These are phyloP conservation scores for Gymnoscopelus braueri DNA, from an alignment of 2,797 vertebrate genomes.

Conservation along the genomic window DNA sequence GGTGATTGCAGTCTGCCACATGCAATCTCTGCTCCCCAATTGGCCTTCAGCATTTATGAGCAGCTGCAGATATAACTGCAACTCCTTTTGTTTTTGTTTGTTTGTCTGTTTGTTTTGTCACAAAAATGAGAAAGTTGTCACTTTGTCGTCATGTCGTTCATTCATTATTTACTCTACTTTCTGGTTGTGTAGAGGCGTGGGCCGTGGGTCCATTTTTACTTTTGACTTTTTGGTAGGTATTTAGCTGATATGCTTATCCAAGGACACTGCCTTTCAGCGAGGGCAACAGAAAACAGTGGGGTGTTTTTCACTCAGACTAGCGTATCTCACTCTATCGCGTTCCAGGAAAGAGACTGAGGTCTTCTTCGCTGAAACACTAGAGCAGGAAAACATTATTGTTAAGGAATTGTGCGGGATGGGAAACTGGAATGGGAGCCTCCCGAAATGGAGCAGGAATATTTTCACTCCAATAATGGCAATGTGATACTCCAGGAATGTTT, in stretches of 20 bases:
- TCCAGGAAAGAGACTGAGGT: slow-evolving; percentile 66
- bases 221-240: background rate
- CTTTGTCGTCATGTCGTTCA: slow-evolving; percentile 7
- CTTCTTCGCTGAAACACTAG: slow-evolving; percentile 70
- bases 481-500: slow-evolving; percentile 76
- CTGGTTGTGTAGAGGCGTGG: background rate
- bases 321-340: slow-evolving; percentile 50
- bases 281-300: slow-evolving; percentile 16
- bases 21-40: slow-evolving; percentile 59
- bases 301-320: slow-evolving; percentile 47
- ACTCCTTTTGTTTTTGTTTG: slow-evolving; percentile 17
- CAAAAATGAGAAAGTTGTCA: slow-evolving; percentile 12
- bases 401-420: slow-evolving; percentile 65
- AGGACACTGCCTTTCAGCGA: background rate
- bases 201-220: background rate
- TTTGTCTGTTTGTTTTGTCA: background rate
- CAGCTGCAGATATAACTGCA: slow-evolving; percentile 26
- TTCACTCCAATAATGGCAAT: slow-evolving; percentile 74
- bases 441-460: slow-evolving; percentile 68
- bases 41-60: slow-evolving; percentile 40
- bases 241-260: slow-evolving; percentile 2
- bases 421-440: slow-evolving; percentile 54
- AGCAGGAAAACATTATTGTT: slow-evolving; percentile 75
- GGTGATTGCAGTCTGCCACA: slow-evolving; percentile 72
- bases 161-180: background rate